Conservation (phyloP, 1,140 invertebrate genomes). For the Drosophila nikananu region DNA sequence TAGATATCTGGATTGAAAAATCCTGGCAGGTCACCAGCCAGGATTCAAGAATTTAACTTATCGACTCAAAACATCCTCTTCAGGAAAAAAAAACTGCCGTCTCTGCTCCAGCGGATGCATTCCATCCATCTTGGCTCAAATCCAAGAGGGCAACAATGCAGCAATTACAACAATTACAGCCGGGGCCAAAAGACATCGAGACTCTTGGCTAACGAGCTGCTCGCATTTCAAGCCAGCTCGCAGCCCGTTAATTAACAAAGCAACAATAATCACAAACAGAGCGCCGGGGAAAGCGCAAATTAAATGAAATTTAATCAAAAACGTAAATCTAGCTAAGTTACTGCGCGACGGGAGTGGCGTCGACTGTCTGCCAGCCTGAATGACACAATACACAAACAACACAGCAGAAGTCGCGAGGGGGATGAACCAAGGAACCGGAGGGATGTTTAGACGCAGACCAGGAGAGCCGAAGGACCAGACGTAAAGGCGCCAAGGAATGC, state of each 20-base stretch:
- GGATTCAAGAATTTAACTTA: constrained; percentile 1
- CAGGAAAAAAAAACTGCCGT: background rate
- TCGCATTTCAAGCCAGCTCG: constrained; percentile 57
- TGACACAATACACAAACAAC: constrained; percentile 59
- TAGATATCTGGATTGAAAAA: background rate
- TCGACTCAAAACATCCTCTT: background rate
- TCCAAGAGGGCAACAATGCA: constrained; percentile 20
- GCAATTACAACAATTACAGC: constrained; percentile 60
- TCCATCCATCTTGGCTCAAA: constrained; percentile 8
- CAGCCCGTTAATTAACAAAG: constrained; percentile 64
- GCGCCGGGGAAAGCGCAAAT: constrained; percentile 66
- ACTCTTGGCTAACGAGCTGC: constrained; percentile 66
- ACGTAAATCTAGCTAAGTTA: constrained; percentile 77
- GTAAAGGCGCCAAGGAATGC: constrained; percentile 59
- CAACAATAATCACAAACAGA: constrained; percentile 41
- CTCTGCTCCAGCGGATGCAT: constrained; percentile 11
- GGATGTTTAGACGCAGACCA: constrained; percentile 10
- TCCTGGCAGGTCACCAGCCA: constrained; percentile 2
- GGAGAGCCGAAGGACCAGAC: constrained; percentile 29
- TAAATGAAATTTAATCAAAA: constrained; percentile 81
- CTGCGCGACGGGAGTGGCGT: constrained; percentile 49
- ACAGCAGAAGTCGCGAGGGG: constrained; percentile 16
- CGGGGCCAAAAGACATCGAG: constrained; percentile 40
- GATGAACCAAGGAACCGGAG: constrained; percentile 28
- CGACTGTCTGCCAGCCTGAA: constrained; percentile 64